Conservation (phyloP, 2,888 invertebrate species). For the Cephus pygmeus region DNA sequence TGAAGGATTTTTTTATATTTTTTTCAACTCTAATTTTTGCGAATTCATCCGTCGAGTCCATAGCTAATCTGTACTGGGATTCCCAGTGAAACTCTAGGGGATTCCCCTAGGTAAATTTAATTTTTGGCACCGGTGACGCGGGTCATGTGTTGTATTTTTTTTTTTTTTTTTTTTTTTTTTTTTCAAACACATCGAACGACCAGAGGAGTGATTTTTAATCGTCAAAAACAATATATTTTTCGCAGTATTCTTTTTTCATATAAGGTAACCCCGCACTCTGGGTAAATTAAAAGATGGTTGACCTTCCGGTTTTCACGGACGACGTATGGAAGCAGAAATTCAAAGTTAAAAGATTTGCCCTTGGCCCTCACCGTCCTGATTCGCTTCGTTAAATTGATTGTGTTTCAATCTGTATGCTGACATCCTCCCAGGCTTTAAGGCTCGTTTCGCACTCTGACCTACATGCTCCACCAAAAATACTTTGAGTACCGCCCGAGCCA, state of each 20-base stretch:
- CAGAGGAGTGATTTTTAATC: no score
- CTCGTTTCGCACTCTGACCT: slow-evolving; percentile 13
- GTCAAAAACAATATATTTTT: no score
- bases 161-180: not conserved
- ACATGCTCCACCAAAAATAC: slow-evolving; percentile 10
- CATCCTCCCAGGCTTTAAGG: slow-evolving; percentile 14
- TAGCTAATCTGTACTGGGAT: not conserved
- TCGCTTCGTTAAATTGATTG: slow-evolving; percentile 60
- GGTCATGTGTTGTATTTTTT: not conserved
- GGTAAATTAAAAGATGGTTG: not conserved
- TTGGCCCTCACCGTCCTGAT: slow-evolving; percentile 51
- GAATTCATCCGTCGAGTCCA: not conserved
- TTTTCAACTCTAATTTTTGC: not conserved
- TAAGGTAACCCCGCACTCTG: not conserved
- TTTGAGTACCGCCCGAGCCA: not conserved
- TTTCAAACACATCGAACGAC: no score
- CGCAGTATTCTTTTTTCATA: not conserved
- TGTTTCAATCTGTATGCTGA: slow-evolving; percentile 49
- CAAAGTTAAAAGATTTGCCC: slow-evolving; percentile 56
- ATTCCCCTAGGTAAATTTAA: not conserved
- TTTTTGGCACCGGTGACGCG: not conserved
- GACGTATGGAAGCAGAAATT: slow-evolving; percentile 43
- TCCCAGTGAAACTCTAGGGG: not conserved
- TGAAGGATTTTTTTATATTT: not conserved
- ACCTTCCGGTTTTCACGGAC: not conserved